Evolutionary conservation across 1,140 invertebrate species (phyloP).

Genomic region (Drosophila serrata): DNA sequence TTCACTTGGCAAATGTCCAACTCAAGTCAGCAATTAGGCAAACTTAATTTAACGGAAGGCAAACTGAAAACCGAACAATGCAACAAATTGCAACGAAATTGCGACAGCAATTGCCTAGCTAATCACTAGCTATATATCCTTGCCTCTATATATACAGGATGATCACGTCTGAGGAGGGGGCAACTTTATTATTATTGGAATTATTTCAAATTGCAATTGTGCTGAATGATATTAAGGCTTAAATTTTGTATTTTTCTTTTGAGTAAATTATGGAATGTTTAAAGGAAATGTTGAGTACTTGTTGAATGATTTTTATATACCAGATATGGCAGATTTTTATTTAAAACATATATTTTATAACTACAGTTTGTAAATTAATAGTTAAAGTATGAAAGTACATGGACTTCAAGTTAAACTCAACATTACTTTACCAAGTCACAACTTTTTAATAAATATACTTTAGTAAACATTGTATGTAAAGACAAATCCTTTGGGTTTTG

Average conservation of each 20-base stretch:
- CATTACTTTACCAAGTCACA: neutral
- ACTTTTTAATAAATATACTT: neutral
- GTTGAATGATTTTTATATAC: neutral
- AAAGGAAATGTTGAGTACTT: neutral
- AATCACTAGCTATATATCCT: constrained; percentile 22
- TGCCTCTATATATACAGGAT: constrained; percentile 15
- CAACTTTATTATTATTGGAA: neutral
- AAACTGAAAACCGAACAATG: constrained; percentile 47
- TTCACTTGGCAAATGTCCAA: constrained; percentile 44
- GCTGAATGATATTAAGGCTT: neutral
- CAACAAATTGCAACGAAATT: constrained; percentile 34
- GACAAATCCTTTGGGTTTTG: neutral
- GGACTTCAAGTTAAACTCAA: neutral
- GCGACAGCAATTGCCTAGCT: constrained; percentile 40
- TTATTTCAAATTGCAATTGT: constrained; percentile 17
- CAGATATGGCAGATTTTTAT: neutral
- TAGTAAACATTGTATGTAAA: neutral
- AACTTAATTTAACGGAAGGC: constrained; percentile 42
- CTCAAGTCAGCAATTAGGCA: constrained; percentile 48
- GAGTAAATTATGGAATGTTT: neutral
- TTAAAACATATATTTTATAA: neutral
- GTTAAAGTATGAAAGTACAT: neutral
- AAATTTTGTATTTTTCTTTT: neutral
- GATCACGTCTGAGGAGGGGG: neutral
- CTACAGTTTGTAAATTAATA: neutral